phyloP scores from a whole-genome alignment of 2,113 vertebrate genomes.

The Circaetus gallicus region DNA sequence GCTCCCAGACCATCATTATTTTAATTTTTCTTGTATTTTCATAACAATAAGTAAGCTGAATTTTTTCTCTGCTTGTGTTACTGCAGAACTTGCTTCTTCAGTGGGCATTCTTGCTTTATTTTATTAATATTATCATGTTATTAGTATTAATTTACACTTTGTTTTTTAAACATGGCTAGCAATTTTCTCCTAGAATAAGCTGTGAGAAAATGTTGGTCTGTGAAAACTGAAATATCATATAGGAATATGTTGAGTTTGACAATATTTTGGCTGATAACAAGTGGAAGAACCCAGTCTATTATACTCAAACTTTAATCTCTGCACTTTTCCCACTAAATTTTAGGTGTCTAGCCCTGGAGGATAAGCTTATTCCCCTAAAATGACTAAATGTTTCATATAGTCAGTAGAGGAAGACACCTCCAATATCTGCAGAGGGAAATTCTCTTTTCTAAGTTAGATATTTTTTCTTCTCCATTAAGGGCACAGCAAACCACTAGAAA shows the following conservation, averaged over 20 bases:
- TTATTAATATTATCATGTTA: background rate
- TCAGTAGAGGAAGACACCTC: background rate
- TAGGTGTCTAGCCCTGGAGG: background rate
- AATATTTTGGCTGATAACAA: background rate
- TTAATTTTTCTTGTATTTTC: background rate
- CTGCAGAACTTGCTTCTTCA: background rate
- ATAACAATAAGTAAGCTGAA: background rate
- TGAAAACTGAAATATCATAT: background rate
- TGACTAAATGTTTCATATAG: background rate
- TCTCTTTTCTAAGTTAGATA: background rate
- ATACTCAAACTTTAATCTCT: background rate
- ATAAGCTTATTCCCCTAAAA: background rate
- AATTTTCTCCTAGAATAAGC: background rate
- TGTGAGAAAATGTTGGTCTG: background rate
- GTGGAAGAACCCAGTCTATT: background rate
- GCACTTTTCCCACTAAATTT: background rate
- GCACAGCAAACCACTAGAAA: background rate
- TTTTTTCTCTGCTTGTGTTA: background rate
- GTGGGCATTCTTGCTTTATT: background rate
- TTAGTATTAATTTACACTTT: background rate
- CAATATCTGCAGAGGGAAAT: background rate
- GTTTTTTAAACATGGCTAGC: background rate
- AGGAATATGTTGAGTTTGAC: background rate
- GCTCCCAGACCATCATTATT: background rate
- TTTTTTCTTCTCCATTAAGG: background rate